Evolutionary conservation across 2,888 invertebrate species (phyloP), one percentile per base, ranked within the genome.

Genomic region (Pyrrhia umbra): DNA sequence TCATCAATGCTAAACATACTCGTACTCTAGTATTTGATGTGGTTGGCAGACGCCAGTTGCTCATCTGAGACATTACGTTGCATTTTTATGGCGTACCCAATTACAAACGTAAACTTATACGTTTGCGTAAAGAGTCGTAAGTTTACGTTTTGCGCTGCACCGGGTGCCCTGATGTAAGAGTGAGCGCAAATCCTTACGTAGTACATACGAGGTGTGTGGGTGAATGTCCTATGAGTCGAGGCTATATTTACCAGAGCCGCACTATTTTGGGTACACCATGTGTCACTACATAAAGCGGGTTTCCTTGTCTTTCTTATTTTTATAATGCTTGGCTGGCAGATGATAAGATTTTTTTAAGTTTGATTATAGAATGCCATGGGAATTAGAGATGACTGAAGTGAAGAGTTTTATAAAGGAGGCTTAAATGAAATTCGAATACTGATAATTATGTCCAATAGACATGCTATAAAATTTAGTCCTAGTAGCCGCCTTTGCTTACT

Each of bases 191-290:
- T 55, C 46, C 58, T 69, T 58, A 54, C 50, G 46, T 42, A 43
- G 30, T 55, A 39, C 71, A 43, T 16, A 77, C 23, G 76, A 65
- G 57, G 77, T 76, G 72, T 58, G 50, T 60, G 60, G 80, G 78
- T 80, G 68, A 73, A 75, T 58, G 74, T 58, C 76, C 69, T 72
- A 59, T 70, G 76, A 68, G 66, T 52, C 68, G 63, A 6, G 6
- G 59, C 73, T 77, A 79, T 66, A 65, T 73, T 51, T 78, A 34
- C 13, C 34, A n/a, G n/a, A 79, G 69, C 34, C 42, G 55, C 37
- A 73, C 80, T 78, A 78, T 78, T 78, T 78, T 27, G 77, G 65
- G 60, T 55, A 60, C 49, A 49, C 65, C 80, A 79, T 69, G 57
- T 68, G 80, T 51, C 71, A 37, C 56, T 58, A 58, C 61, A 69